These are phyloP conservation scores for Baccha elongata DNA, from an alignment of 2,888 invertebrate species.

Conservation along the genomic window DNA sequence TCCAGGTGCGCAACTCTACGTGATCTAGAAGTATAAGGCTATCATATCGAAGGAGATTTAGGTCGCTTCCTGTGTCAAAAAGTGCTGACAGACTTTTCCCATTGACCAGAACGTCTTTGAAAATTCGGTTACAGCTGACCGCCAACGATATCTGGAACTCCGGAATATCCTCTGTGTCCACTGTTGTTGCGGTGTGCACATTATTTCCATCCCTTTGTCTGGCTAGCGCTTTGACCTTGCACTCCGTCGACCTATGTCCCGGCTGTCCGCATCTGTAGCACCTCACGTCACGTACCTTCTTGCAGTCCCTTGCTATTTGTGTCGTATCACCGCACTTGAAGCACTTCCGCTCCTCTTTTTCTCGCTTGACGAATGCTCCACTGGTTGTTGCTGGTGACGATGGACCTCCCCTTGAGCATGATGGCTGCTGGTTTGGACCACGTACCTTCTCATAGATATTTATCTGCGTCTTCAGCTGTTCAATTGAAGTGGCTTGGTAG, in stretches of 20 bases:
- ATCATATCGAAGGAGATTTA: too few species aligned
- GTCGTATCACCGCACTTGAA: too few species aligned
- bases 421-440: neutral
- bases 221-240: neutral
- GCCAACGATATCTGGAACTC: neutral
- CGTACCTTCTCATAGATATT: neutral
- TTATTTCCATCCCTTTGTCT: too few species aligned
- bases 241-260: neutral
- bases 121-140: neutral
- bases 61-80: too few species aligned
- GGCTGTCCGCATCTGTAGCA: conserved; percentile 1
- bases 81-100: conserved; percentile 21
- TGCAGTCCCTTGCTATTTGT: too few species aligned
- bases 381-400: neutral
- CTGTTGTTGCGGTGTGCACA: too few species aligned
- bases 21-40: too few species aligned
- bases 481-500: conserved; percentile 12
- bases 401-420: too few species aligned
- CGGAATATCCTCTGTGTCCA: conserved; percentile 1
- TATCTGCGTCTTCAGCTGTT: conserved; percentile 10
- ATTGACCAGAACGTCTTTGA: conserved; percentile 2
- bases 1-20: too few species aligned
- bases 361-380: neutral
- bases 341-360: neutral
- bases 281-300: too few species aligned